Evolutionary conservation across 2,113 vertebrate species (phyloP).

Genomic region (Xyrauchen texanus): DNA sequence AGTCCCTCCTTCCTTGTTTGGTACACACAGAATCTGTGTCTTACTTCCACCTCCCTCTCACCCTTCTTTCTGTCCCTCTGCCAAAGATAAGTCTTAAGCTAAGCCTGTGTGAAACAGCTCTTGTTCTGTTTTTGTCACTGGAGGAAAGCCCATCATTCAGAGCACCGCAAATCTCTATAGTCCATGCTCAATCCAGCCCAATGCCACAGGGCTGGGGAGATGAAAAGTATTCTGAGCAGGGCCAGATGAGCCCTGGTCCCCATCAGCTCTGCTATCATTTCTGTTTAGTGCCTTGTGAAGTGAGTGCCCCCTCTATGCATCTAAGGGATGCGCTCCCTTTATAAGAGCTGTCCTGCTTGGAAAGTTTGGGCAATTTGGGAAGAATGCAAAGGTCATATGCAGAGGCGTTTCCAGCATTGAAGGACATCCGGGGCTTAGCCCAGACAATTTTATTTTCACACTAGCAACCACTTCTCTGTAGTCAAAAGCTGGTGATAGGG

Average conservation of each 20-base stretch:
- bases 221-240: constrained; percentile 42
- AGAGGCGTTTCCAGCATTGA: too few species aligned
- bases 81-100: constrained; percentile 32
- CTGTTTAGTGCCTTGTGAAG: constrained; percentile 49
- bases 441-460: too few species aligned
- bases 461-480: too few species aligned
- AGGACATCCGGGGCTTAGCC: too few species aligned
- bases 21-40: constrained; percentile 1
- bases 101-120: constrained; percentile 22
- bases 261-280: constrained; percentile 50
- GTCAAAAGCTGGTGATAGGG: too few species aligned
- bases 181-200: constrained; percentile 43
- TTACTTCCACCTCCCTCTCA: background rate
- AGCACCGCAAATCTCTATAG: constrained; percentile 35
- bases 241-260: constrained; percentile 46
- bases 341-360: constrained; percentile 8
- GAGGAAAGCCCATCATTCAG: constrained; percentile 40
- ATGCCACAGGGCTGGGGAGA: constrained; percentile 43
- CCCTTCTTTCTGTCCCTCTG: constrained; percentile 9
- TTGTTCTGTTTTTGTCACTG: constrained; percentile 27
- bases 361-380: background rate
- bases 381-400: too few species aligned
- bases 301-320: constrained; percentile 39
- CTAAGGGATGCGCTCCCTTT: constrained; percentile 30
- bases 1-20: constrained; percentile 13